phyloP scores from a whole-genome alignment of 2,113 vertebrate species.

The Apistogramma diplotaenia region DNA sequence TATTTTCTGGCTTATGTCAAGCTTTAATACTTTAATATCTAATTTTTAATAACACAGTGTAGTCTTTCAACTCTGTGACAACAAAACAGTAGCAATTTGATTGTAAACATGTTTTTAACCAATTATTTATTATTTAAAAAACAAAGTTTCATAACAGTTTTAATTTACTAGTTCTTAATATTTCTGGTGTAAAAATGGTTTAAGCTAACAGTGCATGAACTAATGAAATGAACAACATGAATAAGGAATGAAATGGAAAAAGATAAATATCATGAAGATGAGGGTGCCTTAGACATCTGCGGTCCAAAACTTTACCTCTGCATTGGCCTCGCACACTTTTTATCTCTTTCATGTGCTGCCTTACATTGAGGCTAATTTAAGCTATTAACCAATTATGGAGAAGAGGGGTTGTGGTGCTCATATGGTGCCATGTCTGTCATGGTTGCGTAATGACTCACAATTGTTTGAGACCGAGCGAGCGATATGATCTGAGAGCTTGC shows the following conservation, averaged over 20 bases:
- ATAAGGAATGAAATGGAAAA: neutral
- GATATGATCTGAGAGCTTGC: slow-evolving; percentile 37
- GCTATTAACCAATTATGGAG: neutral
- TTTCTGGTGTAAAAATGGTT: neutral
- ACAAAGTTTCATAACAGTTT: neutral
- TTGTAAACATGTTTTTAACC: neutral
- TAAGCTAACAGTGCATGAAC: neutral
- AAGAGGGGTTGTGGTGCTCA: slow-evolving; percentile 5
- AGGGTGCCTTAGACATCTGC: neutral
- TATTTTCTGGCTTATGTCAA: neutral
- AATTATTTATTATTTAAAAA: neutral
- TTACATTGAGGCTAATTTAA: neutral
- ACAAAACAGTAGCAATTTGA: too few species aligned
- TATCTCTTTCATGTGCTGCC: neutral
- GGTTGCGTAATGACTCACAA: slow-evolving; percentile 28
- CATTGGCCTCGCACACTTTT: neutral
- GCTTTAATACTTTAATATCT: neutral
- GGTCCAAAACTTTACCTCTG: neutral
- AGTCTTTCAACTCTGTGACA: too few species aligned
- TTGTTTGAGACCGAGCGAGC: neutral
- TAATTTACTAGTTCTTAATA: neutral
- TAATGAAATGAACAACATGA: neutral
- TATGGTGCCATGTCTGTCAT: slow-evolving; percentile 45
- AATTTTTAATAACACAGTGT: neutral
- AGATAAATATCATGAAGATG: neutral